phyloP scores from a whole-genome alignment of 1,140 invertebrate genomes.

The Helicoverpa zea region DNA sequence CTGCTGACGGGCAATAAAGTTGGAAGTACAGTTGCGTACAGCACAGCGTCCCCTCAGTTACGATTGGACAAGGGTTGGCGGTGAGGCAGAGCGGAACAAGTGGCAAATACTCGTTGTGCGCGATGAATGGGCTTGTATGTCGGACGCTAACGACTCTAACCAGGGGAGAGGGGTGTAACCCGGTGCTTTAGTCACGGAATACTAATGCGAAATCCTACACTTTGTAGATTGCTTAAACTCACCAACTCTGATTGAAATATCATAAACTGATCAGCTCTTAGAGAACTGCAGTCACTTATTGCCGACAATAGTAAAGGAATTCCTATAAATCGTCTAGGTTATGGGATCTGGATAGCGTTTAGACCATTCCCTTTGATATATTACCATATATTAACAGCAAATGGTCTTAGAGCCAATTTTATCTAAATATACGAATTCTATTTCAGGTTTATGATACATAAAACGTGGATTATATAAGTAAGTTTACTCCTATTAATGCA shows the following conservation, averaged over 20 bases:
- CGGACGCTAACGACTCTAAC: slow-evolving; percentile 51
- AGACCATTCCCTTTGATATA: slow-evolving; percentile 29
- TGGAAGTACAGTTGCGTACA: slow-evolving; percentile 1
- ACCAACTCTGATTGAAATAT: not conserved
- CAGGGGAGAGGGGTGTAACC: slow-evolving; percentile 48
- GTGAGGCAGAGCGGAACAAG: slow-evolving; percentile 67
- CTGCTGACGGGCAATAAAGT: not conserved
- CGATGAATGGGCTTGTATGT: slow-evolving; percentile 52
- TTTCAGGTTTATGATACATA: slow-evolving; percentile 28
- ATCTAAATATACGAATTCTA: slow-evolving; percentile 33
- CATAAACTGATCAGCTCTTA: not conserved
- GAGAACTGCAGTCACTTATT: not conserved
- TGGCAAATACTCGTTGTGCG: slow-evolving; percentile 61
- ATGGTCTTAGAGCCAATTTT: slow-evolving; percentile 2
- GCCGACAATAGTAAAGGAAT: not conserved
- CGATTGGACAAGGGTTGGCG: slow-evolving; percentile 46
- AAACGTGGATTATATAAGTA: slow-evolving; percentile 17
- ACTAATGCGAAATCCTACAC: slow-evolving; percentile 17
- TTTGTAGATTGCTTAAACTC: not conserved
- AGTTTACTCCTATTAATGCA: slow-evolving; percentile 24
- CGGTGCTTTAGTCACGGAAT: slow-evolving; percentile 25
- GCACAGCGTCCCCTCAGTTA: slow-evolving; percentile 31
- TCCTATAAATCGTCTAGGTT: not conserved
- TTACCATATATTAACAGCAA: slow-evolving; percentile 14
- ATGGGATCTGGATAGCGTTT: slow-evolving; percentile 3